Base-by-base conservation (phyloP, 2,888 invertebrate species). In the Iphiclides podalirius region DNA sequence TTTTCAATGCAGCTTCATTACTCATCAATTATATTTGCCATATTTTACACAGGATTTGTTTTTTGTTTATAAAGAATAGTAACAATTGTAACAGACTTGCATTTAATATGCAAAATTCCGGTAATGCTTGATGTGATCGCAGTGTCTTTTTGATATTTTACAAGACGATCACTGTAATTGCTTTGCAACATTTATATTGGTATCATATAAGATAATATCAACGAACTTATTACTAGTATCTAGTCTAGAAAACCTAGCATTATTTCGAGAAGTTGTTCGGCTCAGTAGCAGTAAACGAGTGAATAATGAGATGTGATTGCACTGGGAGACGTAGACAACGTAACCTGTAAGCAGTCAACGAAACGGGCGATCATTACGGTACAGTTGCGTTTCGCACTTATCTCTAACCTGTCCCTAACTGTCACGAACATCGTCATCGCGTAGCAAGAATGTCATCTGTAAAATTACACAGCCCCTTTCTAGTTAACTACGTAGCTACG, bases 371-470 rank as follows among this genome's bases (percentile, higher is more conserved):
- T 69, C 68, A 76, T 77, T 75, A 74, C 61, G 55, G 67, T 82
- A 85, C 84, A 76, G 86, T 86, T 85, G 84, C 47, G 55, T 47
- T 51, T 47, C 28, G 28, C 55, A 60, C 48, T 64, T 60, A 60
- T 62, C 57, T 63, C 65, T 66, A 65, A 73, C 67, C 76, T 81
- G 75, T 75, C 69, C 75, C 57, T 83, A 82, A 85, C 85, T 79
- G 86, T 85, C 73, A 59, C 65, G 55, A 56, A 63, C 13, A 33
- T 34, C 59, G 53, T 47, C 54, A 40, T 31, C 26, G 35, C 42
- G 7, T 44, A 23, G 43, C 28, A 44, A 42, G 26, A 41, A 36
- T 42, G 20, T 31, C 47, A 34, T 8, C 33, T 12, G 12, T 9
- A 17, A 4, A 34, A 14, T 13, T 37, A 37, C 33, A 41, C 31